Base-by-base conservation (phyloP, 2,888 invertebrate genomes). In the Amiota mariae region DNA sequence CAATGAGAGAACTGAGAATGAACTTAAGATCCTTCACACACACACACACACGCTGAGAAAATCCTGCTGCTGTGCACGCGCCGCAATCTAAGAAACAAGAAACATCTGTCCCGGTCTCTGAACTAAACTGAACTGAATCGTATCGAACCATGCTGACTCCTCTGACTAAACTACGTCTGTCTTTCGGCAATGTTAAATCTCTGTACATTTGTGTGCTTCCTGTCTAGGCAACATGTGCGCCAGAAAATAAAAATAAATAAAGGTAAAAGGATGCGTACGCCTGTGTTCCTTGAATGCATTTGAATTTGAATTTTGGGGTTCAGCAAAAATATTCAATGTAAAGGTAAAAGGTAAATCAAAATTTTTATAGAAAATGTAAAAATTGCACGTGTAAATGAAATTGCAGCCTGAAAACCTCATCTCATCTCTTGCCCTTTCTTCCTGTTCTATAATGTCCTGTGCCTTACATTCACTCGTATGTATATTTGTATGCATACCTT, bases 191-290 rank as follows among this genome's bases (percentile, higher is more conserved):
- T 6, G 36, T 6, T 36, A 36, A 36, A 36, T 36, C 36, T 36
- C 4, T 36, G 36, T 36, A 49, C 48, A 18, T 36, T 66, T 18
- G 85, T 85, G 86, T 84, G 86, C 80, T 86, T 83, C 83, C 83
- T 83, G 83, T 73, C 80, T 61, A 74, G 74, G 73, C 77, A 77
- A 85, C 85, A 82, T 84, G 84, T 85, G 85, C 80, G 81, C 72
- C 73, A 77, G 11, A 72, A 72, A 12, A 73, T 36, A 36, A 36
- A 36, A 36, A 36, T 36, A 36, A 36, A 20, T 8, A 20, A n/a
- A 24, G 54, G 46, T 36, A 18, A 54, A 68, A 63, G 63, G 24
- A 46, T 46, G 63, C 63, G 11, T 54, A 1, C 20, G 54, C 54
- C n/a, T 36, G 36, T 36, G 36, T 36, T 6, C 36, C 36, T 36